Conservation (phyloP, 2,113 vertebrate species). For the Phaetusa simplex region DNA sequence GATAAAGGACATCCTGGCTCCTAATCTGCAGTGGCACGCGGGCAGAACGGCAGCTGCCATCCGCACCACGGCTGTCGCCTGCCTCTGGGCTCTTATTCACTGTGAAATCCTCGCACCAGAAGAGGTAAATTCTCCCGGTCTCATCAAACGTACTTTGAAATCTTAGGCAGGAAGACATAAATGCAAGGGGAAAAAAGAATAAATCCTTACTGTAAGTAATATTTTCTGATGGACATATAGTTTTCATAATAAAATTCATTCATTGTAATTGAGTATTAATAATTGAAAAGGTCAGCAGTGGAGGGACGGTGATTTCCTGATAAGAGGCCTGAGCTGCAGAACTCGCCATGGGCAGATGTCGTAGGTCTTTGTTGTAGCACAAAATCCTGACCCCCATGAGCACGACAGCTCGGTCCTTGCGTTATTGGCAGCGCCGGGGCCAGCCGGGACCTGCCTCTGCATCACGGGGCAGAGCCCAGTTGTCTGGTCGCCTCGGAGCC, state of each 20-base stretch:
- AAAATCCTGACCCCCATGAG: background rate
- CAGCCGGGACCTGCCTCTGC: background rate
- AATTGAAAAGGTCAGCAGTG: background rate
- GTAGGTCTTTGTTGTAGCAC: background rate
- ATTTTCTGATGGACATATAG: background rate
- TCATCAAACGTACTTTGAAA: background rate
- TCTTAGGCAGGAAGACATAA: background rate
- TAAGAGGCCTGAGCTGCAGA: background rate
- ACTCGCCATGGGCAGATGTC: background rate
- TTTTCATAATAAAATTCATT: background rate
- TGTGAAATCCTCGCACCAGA: slow-evolving; percentile 72
- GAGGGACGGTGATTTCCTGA: background rate
- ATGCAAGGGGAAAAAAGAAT: background rate
- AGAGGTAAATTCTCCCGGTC: slow-evolving; percentile 77
- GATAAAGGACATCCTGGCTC: slow-evolving; percentile 83
- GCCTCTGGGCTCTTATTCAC: slow-evolving; percentile 87
- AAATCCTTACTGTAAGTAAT: background rate
- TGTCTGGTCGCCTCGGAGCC: background rate
- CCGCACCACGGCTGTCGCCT: slow-evolving; percentile 87
- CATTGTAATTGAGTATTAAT: background rate
- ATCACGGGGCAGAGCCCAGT: background rate
- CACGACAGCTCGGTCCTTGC: background rate
- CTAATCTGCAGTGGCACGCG: slow-evolving; percentile 92
- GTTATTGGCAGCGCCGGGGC: background rate
- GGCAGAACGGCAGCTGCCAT: slow-evolving; percentile 88